phyloP scores from a whole-genome alignment of 1,140 invertebrate genomes.

The Lysiphlebus fabarum region DNA sequence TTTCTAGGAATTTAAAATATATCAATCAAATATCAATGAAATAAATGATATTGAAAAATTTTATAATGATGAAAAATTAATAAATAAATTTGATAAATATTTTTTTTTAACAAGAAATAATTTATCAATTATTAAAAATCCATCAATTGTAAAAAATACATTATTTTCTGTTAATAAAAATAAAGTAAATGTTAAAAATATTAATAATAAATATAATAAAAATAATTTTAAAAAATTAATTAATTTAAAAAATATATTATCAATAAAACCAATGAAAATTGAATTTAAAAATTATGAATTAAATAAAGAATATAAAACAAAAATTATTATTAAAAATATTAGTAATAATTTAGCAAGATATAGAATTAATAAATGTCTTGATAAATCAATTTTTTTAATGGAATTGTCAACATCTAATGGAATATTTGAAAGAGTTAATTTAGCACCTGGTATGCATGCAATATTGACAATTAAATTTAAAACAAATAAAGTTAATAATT shows the following conservation, averaged over 20 bases:
- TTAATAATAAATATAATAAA: no score
- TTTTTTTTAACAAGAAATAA: neutral
- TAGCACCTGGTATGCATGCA: slow-evolving; percentile 41
- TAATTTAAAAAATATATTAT: no score
- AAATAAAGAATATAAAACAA: slow-evolving; percentile 31
- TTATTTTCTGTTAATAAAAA: no score
- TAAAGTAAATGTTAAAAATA: no score
- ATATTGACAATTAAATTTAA: slow-evolving; percentile 35
- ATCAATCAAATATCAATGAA: neutral
- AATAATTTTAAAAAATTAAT: no score
- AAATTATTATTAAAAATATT: slow-evolving; percentile 35
- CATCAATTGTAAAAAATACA: no score
- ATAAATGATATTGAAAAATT: slow-evolving; percentile 10
- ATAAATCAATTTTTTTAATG: slow-evolving; percentile 31
- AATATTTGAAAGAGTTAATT: slow-evolving; percentile 18
- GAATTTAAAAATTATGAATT: slow-evolving; percentile 5
- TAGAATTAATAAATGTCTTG: slow-evolving; percentile 28
- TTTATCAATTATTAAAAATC: neutral
- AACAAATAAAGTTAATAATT: slow-evolving; percentile 31
- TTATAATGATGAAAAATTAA: neutral
- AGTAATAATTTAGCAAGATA: slow-evolving; percentile 33
- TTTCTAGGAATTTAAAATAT: no score
- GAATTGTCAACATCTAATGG: slow-evolving; percentile 22
- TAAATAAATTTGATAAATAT: neutral
- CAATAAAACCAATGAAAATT: neutral